Percentiles rank a stretch among this genome's conserved stretches.
phyloP scores from a whole-genome alignment of 2,888 invertebrate species.

The Nudaria mundana region DNA sequence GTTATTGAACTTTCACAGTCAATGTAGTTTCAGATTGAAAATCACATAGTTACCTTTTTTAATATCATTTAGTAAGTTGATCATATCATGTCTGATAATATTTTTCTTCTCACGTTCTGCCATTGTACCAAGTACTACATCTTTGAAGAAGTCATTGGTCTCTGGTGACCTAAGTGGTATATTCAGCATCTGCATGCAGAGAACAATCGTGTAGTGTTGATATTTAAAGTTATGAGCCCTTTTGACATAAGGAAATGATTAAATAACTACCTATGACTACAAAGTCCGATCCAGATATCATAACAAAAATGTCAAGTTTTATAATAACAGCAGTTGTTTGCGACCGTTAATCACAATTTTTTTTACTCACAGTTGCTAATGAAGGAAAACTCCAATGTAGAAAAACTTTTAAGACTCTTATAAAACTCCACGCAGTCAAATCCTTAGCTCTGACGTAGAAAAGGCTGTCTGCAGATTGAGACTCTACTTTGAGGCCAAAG shows the following conservation, averaged over 20 bases:
- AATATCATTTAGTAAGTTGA: slow-evolving; percentile 79
- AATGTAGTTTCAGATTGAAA: too few species aligned
- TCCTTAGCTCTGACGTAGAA: slow-evolving; percentile 78
- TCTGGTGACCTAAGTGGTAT: slow-evolving; percentile 31
- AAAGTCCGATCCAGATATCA: too few species aligned
- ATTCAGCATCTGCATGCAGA: slow-evolving; percentile 15
- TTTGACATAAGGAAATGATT: too few species aligned
- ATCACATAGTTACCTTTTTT: slow-evolving; percentile 63
- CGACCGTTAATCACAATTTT: slow-evolving; percentile 26
- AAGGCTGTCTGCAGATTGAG: slow-evolving; percentile 72
- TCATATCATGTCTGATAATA: slow-evolving; percentile 73
- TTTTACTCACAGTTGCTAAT: slow-evolving; percentile 4
- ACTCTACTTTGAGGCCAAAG: slow-evolving; percentile 79
- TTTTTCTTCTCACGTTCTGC: slow-evolving; percentile 50
- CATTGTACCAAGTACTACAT: slow-evolving; percentile 58
- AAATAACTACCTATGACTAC: too few species aligned
- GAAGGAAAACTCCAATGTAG: background rate
- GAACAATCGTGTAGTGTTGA: too few species aligned
- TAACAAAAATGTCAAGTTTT: too few species aligned
- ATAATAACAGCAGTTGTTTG: too few species aligned
- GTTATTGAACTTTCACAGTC: too few species aligned
- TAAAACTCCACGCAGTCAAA: slow-evolving; percentile 48
- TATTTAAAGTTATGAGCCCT: too few species aligned
- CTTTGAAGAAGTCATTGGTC: slow-evolving; percentile 45
- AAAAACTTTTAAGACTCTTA: background rate